These are phyloP conservation scores for Drosophila asahinai DNA, from an alignment of 1,140 invertebrate genomes.

Conservation along the genomic window DNA sequence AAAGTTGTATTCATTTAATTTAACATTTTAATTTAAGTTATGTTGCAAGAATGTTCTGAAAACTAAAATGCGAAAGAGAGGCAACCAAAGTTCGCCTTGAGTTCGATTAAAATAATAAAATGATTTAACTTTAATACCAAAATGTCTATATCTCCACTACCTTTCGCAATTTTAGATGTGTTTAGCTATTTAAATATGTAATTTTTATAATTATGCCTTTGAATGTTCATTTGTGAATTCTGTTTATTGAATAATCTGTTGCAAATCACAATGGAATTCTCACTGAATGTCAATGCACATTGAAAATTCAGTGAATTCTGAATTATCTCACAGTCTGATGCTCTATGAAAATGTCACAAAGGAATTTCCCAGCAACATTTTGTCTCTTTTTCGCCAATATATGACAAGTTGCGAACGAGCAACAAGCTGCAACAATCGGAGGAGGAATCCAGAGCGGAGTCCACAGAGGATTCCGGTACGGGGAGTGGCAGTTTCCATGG, in stretches of 20 bases:
- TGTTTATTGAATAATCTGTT: slow-evolving; percentile 16
- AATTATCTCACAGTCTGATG: slow-evolving; percentile 43
- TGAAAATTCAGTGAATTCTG: slow-evolving; percentile 35
- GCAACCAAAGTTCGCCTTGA: too few species aligned
- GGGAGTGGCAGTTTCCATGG: slow-evolving; percentile 8
- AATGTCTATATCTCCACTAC: too few species aligned
- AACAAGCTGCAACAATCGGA: slow-evolving; percentile 61
- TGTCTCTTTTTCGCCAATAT: slow-evolving; percentile 66
- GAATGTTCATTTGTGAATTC: neutral
- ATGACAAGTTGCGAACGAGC: slow-evolving; percentile 66
- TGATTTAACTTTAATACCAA: too few species aligned
- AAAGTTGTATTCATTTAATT: neutral
- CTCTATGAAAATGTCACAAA: slow-evolving; percentile 63
- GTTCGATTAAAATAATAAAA: too few species aligned
- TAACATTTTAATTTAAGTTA: too few species aligned
- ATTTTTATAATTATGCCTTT: neutral
- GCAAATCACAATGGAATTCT: slow-evolving; percentile 27
- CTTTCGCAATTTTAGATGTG: neutral
- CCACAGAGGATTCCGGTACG: slow-evolving; percentile 8
- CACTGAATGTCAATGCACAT: slow-evolving; percentile 39
- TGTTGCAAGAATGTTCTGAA: too few species aligned
- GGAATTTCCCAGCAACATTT: slow-evolving; percentile 23
- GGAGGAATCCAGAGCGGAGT: slow-evolving; percentile 4
- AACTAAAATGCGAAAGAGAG: too few species aligned
- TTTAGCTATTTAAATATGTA: neutral